Conservation (phyloP, 2,113 vertebrate genomes). For the Psettodes erumei region DNA sequence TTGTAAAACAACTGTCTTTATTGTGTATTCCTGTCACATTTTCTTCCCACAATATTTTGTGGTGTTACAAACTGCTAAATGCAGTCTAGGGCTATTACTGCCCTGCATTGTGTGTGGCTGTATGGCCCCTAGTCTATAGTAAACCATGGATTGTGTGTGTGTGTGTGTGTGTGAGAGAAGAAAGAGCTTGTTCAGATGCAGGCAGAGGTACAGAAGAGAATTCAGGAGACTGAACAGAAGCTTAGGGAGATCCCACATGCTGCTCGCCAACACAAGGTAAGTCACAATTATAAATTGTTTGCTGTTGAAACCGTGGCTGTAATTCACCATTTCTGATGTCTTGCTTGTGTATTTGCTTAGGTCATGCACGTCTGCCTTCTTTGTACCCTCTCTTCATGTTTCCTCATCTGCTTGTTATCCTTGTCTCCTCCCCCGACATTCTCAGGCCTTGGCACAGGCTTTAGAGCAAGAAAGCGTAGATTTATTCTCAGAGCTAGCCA, state of each 20-base stretch:
- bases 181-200: conserved; percentile 73
- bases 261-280: conserved; percentile 75
- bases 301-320: not conserved
- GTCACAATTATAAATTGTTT: not conserved
- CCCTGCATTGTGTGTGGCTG: not conserved
- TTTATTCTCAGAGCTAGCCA: conserved; percentile 65
- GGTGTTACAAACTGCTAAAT: not conserved
- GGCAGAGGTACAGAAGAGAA: conserved; percentile 60
- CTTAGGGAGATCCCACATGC: conserved; percentile 70
- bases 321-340: not conserved
- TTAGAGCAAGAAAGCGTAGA: conserved; percentile 70
- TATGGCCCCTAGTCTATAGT: not conserved
- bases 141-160: conserved; percentile 10
- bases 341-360: not conserved
- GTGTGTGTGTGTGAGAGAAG: conserved; percentile 51
- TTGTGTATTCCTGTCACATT: not conserved
- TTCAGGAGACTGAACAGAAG: conserved; percentile 68
- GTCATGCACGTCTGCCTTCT: not conserved
- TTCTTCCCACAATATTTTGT: not conserved
- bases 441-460: conserved; percentile 73
- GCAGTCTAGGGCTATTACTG: too few species aligned
- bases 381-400: not conserved
- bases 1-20: conserved; percentile 26
- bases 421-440: not conserved
- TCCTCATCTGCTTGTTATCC: not conserved